Base-by-base conservation (phyloP, 2,888 invertebrate genomes). In the Phortica magna region DNA sequence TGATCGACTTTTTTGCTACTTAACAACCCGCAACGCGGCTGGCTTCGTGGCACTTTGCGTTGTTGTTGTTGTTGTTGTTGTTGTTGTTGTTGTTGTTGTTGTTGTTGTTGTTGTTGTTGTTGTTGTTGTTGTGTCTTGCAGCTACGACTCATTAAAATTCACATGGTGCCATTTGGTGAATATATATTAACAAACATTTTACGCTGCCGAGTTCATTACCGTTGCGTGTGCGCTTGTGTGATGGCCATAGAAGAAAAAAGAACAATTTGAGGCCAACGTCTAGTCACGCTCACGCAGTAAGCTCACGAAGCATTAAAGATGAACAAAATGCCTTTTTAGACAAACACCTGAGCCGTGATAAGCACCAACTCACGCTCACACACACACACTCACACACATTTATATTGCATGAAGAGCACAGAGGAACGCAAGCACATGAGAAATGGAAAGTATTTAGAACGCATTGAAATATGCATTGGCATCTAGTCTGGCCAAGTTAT, bases 81-180 rank as follows among this genome's bases (percentile, higher is more conserved):
- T 39, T 19, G 48, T 48, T 73, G 79, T 65, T 70, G 12, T 3
- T 53, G 48, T 48, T 73, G 79, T 65, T 70, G 12, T 3, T 53
- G 3, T 31, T 31, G 31, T 31, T 31, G 10, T 53, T 53, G 53
- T 7, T 53, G 53, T 53, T n/a, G 53, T 53, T 53, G 53, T 0
- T 55, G 55, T 39, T 19, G 48, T 48, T 73, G 79, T 65, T 70
- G 12, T 3, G 2, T 41, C 39, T 39, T 9, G 41, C 41, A 31
- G 53, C 39, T 48, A 14, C 1, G 70, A 78, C 82, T 85, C 88
- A 85, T 85, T 88, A 88, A 87, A 88, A 84, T 83, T 77, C 81
- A 64, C 82, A 88, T 88, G 83, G 78, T 83, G 81, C 79, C 80
- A 81, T 77, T 85, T 81, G 73, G 78, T 80, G 83, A 88, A 82